Percentiles rank a stretch among this genome's conserved stretches.
Evolutionary conservation across 35 echinoderm and acorn worm species (phyloP).

Genomic region (Nesometra sesokonis): DNA sequence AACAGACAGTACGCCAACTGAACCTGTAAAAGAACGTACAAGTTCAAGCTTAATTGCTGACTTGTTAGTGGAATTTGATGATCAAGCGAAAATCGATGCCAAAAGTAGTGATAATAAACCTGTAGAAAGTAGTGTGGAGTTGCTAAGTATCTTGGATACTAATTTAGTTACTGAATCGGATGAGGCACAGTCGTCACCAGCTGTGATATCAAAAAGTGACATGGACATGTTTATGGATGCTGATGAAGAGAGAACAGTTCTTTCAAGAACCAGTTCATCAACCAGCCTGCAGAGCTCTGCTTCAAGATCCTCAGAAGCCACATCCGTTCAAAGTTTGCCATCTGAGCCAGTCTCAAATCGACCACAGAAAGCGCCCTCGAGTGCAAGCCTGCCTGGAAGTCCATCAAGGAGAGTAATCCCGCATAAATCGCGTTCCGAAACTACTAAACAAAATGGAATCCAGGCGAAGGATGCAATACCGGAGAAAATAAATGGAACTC

Average conservation of each 20-base stretch:
- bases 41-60: neutral
- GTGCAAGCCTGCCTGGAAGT: neutral
- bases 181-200: neutral
- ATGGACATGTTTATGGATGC: neutral
- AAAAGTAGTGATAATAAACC: neutral
- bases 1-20: conserved; percentile 29
- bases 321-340: neutral
- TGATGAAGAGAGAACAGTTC: neutral
- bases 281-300: neutral
- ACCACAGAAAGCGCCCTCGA: neutral
- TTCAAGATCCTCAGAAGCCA: neutral
- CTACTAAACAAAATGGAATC: neutral
- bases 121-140: neutral
- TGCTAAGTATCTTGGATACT: neutral
- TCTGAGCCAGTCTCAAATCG: neutral
- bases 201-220: neutral
- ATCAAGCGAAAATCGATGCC: neutral
- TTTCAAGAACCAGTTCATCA: neutral
- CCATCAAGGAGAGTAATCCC: neutral
- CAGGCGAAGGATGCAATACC: neutral
- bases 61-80: neutral
- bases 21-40: neutral
- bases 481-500: neutral
- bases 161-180: neutral
- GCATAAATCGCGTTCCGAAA: neutral